Base-by-base conservation (phyloP, 1,140 invertebrate genomes). In the Metopolophium dirhodum region DNA sequence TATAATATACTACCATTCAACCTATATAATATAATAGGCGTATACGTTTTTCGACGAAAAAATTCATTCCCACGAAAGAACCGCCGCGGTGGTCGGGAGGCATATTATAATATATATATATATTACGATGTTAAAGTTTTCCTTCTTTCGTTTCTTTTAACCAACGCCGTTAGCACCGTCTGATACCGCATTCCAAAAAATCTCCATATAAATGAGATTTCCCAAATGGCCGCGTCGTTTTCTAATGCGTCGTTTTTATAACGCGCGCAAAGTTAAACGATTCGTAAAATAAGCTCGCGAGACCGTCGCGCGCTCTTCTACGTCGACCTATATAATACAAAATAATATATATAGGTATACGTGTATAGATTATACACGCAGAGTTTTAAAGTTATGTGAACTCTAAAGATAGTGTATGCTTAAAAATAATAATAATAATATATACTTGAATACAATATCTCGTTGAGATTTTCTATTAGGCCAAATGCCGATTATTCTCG, bases 171-270 rank as follows among this genome's bases (percentile, higher is more conserved):
- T 86, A 86, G 26, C 47, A 47, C 26, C 26, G 85, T 41, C 77
- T 85, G 49, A 51, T 92, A 92, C 35, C 91, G 82, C 47, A 26
- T 51, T 41, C 77, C 47, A n/a, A 51, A 92, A 85, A 85, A 85
- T 92, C 91, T 51, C 91, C 91, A 85, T 92, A 92, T 85, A 92
- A 92, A 92, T 41, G 77, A 85, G 47, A 92, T 92, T 85, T 82
- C 82, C 68, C 82, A 54, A 85, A 92, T 37, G 91, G 41, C 47
- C 30, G 61, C 30, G 30, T 30, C 61, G 41, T 85, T 92, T 92
- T 85, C 91, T 85, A 92, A 92, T 51, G 77, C 82, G 77, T 49
- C 22, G n/a, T 92, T 92, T 92, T 92, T 85, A 92, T 92, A 92
- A 77, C 61, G 35, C 45, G 35, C 68, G 23, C n/a, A 85, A 85